These are phyloP conservation scores for Oligia strigilis DNA, from an alignment of 2,888 invertebrate genomes.

Conservation along the genomic window DNA sequence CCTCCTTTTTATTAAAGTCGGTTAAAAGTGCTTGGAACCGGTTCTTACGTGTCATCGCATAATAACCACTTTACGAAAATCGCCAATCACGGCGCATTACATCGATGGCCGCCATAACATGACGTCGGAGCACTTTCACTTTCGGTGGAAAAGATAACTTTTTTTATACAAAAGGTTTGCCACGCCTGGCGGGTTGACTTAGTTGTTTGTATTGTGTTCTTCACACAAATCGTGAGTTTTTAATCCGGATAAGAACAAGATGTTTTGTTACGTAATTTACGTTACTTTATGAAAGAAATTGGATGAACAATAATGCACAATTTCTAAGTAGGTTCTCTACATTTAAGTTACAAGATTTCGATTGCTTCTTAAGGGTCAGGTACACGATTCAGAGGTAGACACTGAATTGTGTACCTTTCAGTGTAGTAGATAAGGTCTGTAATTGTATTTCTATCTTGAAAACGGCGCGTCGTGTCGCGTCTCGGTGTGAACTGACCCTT, in stretches of 20 bases:
- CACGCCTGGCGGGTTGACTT: constrained; percentile 46
- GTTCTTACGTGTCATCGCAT: constrained; percentile 83
- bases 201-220: constrained; percentile 41
- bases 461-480: no score
- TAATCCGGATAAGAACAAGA: not conserved
- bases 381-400: no score
- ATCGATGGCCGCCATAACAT: constrained; percentile 70
- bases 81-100: constrained; percentile 74
- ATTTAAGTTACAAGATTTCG: not conserved
- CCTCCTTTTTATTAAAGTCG: no score
- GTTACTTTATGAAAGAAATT: not conserved
- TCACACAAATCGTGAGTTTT: constrained; percentile 36
- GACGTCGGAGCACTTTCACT: constrained; percentile 61
- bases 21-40: constrained; percentile 64
- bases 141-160: constrained; percentile 59
- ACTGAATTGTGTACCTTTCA: no score
- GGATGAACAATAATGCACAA: not conserved
- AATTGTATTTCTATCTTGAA: no score
- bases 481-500: no score
- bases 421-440: no score
- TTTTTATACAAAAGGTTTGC: constrained; percentile 49
- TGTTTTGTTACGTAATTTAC: constrained; percentile 16
- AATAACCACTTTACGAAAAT: constrained; percentile 76
- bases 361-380: no score
- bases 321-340: not conserved